Percentiles rank a stretch among this genome's conserved stretches.
phyloP scores from a whole-genome alignment of 2,797 vertebrate species.

The Trachurus trachurus region DNA sequence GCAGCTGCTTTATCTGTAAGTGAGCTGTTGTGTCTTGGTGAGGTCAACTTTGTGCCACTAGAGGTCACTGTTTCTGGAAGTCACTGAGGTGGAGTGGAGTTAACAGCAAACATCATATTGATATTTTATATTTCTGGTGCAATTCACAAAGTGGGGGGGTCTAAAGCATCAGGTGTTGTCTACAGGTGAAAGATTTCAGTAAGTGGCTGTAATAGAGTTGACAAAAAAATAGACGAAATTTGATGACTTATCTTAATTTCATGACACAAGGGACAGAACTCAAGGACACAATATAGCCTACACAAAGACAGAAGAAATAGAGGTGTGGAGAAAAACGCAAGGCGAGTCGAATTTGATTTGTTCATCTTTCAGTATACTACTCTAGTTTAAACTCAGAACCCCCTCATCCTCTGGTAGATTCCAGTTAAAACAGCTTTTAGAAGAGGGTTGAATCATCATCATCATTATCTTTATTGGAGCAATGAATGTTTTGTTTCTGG shows the following conservation, averaged over 20 bases:
- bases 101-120: background rate
- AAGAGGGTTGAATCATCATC: background rate
- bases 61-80: conserved; percentile 18
- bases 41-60: conserved; percentile 10
- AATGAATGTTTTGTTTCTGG: too few species aligned
- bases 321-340: background rate
- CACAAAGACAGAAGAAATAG: conserved; percentile 9
- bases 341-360: background rate
- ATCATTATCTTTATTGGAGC: background rate
- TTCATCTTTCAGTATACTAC: background rate
- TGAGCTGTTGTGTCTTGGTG: background rate
- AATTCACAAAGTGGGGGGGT: background rate
- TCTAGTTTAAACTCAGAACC: background rate
- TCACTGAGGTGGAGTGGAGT: background rate
- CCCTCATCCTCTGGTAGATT: too few species aligned
- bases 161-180: too few species aligned
- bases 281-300: conserved; percentile 20
- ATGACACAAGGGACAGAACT: background rate
- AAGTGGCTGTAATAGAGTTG: background rate
- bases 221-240: background rate
- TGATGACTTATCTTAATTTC: background rate
- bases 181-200: background rate
- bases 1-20: conserved; percentile 1
- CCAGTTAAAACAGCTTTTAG: background rate
- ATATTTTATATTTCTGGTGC: background rate